Conservation (phyloP, 2,797 vertebrate species). For the Danio tinwini region DNA sequence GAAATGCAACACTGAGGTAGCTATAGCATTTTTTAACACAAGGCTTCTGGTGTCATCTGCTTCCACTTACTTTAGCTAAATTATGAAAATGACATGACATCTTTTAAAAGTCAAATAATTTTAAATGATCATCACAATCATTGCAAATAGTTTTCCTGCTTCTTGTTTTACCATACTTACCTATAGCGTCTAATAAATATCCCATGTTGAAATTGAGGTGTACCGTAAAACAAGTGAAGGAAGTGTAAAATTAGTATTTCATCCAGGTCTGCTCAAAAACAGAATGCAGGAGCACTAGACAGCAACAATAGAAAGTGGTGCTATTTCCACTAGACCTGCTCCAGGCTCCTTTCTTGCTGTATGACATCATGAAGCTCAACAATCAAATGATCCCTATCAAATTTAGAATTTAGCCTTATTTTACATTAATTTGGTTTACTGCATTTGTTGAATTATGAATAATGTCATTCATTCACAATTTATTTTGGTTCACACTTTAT, state of each 20-base stretch:
- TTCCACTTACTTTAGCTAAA: background rate
- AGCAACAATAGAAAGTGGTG: background rate
- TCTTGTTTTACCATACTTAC: too few species aligned
- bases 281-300: background rate
- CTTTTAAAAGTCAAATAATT: too few species aligned
- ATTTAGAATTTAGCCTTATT: too few species aligned
- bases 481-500: too few species aligned
- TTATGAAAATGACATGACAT: too few species aligned
- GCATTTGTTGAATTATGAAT: too few species aligned
- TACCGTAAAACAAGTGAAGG: background rate
- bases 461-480: too few species aligned
- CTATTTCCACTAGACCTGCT: conserved; percentile 63
- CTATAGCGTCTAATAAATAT: background rate
- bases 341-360: conserved; percentile 63
- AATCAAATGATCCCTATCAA: too few species aligned
- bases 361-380: conserved; percentile 75
- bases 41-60: background rate
- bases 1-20: too few species aligned
- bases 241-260: background rate
- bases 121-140: too few species aligned
- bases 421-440: too few species aligned
- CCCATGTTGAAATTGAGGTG: background rate
- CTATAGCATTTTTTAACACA: background rate
- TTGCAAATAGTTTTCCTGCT: too few species aligned
- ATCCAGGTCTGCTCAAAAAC: background rate